Evolutionary conservation across 2,888 invertebrate species (phyloP).

Genomic region (Gymnocheta viridis): DNA sequence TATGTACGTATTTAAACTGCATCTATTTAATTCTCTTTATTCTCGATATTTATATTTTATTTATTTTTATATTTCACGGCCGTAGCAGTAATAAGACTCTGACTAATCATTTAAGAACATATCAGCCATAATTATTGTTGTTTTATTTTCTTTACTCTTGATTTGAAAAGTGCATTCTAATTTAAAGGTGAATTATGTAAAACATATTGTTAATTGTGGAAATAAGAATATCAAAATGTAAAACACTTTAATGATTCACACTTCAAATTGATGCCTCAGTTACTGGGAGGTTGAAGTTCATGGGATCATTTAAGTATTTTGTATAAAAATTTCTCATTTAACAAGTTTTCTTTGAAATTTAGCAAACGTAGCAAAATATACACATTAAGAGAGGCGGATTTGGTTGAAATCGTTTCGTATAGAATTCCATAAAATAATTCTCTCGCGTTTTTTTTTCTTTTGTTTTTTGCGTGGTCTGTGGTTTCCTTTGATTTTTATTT

Average conservation of each 20-base stretch:
- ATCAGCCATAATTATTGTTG: constrained; percentile 26
- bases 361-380: too few relatives aligned
- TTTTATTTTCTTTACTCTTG: background rate
- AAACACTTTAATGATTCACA: constrained; percentile 8
- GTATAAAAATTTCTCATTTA: background rate
- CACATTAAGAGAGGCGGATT: too few relatives aligned
- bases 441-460: too few relatives aligned
- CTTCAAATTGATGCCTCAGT: background rate
- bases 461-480: too few relatives aligned
- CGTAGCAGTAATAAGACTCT: background rate
- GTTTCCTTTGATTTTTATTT: too few relatives aligned
- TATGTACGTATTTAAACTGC: background rate
- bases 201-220: background rate
- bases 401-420: too few relatives aligned
- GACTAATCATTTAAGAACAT: constrained; percentile 27
- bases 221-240: background rate
- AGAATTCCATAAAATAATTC: too few relatives aligned
- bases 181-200: constrained; percentile 8
- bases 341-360: background rate
- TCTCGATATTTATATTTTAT: constrained; percentile 1
- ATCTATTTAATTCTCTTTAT: background rate
- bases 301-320: background rate
- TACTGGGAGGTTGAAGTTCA: too few relatives aligned
- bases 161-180: background rate
- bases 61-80: constrained; percentile 15